A percentile compares a stretch with the other conserved stretches of the same genome.
phyloP scores from a whole-genome alignment of 2,797 vertebrate genomes.

The Limnodromus scolopaceus region DNA sequence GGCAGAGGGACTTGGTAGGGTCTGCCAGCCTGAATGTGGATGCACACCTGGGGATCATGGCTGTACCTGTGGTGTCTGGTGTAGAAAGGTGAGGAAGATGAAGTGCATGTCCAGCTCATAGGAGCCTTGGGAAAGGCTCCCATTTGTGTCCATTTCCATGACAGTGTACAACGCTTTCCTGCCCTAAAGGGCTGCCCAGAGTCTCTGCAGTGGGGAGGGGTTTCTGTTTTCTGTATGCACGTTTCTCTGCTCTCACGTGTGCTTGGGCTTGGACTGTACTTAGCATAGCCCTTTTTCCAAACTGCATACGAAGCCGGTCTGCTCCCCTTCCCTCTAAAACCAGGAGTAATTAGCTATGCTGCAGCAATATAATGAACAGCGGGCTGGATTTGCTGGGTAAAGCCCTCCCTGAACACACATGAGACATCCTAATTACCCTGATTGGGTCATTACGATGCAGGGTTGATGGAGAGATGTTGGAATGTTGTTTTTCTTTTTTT shows the following conservation, averaged over 20 bases:
- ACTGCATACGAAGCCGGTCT: not conserved
- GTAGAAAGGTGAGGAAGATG: not conserved
- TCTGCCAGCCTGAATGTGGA: not conserved
- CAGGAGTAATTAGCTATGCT: conserved; percentile 33
- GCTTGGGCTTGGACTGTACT: not conserved
- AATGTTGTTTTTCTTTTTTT: conserved; percentile 12
- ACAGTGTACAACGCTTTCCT: not conserved
- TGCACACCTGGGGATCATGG: not conserved
- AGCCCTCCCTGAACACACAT: conserved; percentile 13
- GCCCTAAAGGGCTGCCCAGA: rapidly evolving
- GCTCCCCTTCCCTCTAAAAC: not conserved
- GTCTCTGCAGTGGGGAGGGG: rapidly evolving
- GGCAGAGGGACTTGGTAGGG: not conserved
- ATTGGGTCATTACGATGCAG: conserved; percentile 38
- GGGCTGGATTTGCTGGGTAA: not conserved
- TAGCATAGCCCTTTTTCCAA: not conserved
- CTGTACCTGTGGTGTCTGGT: not conserved
- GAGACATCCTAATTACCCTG: conserved; percentile 58
- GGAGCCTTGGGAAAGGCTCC: not conserved
- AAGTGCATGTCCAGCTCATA: not conserved
- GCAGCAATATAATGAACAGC: not conserved
- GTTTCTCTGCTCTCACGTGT: not conserved
- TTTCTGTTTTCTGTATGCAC: not conserved
- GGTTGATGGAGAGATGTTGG: conserved; percentile 19
- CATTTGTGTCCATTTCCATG: not conserved